Conservation (phyloP, 2,888 invertebrate genomes). For the Nymphalis polychloros region DNA sequence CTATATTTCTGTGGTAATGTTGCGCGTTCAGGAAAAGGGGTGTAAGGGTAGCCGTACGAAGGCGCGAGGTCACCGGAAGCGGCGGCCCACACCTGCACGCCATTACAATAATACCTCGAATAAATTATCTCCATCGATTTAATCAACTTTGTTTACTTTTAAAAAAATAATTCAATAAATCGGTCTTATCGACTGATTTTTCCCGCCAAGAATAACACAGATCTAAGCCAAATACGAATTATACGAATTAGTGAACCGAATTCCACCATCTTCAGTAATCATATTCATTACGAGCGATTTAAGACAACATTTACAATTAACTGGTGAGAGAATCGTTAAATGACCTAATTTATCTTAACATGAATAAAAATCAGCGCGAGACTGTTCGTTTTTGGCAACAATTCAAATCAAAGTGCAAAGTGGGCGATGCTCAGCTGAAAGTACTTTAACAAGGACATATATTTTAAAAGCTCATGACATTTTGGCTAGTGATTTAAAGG, state of each 20-base stretch:
- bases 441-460: constrained; percentile 46
- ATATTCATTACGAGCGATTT: constrained; percentile 1
- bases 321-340: constrained; percentile 19
- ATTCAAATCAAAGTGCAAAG: constrained; percentile 58
- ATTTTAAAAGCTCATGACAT: constrained; percentile 47
- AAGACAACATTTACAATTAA: constrained; percentile 19
- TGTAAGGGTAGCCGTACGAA: constrained; percentile 48
- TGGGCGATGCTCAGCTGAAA: constrained; percentile 45
- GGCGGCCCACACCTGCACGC: constrained; percentile 57
- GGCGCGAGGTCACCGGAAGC: constrained; percentile 59
- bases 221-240: constrained; percentile 46
- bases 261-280: constrained; percentile 43
- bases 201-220: constrained; percentile 51
- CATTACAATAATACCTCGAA: constrained; percentile 58
- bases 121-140: constrained; percentile 54
- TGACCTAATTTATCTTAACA: constrained; percentile 46
- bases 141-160: constrained; percentile 48
- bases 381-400: constrained; percentile 59
- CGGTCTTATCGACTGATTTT: constrained; percentile 28
- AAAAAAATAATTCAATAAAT: constrained; percentile 22
- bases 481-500: constrained; percentile 39
- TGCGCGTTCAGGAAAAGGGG: constrained; percentile 25
- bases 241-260: constrained; percentile 44
- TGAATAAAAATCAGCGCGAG: constrained; percentile 48
- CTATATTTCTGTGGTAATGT: constrained; percentile 15